Evolutionary conservation across 2,888 invertebrate genomes (phyloP), one percentile per base, ranked within the genome.

Genomic region (Apoderus coryli): DNA sequence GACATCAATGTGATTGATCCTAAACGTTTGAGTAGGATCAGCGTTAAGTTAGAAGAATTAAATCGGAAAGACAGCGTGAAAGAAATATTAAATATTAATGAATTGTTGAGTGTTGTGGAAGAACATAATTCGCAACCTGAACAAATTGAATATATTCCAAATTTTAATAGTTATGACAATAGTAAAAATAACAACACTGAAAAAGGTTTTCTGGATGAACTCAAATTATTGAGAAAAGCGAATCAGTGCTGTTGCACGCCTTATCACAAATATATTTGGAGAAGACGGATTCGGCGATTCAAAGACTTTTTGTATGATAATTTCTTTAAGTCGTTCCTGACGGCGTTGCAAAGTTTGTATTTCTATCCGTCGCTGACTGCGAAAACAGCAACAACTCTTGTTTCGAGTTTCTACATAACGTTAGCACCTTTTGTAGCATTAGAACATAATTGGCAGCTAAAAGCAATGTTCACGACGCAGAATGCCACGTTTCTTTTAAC

Each of bases 401-500:
- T 39, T 22, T 40, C 44, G 1, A 32, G 35, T 2, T 29, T 42
- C 22, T 45, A 40, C 22, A 37, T 46, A 10, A 42, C 42, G 5
- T 12, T 46, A 4, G 37, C 38, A 2, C 46, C 46, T 2, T 39
- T 42, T 25, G 33, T 44, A 25, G 39, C 44, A 4, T 33, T 43
- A 23, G 15, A 40, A 28, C 40, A 42, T 10, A 36, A 37, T 7
- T 34, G 38, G 35, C 35, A 36, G 22, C 35, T 33, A 15, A 19
- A 27, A 10, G 10, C 23, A 13, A 14, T 35, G 2, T 36, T 38
- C 22, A 28, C 13, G 16, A 41, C 36, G 4, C 42, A 44, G 28
- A 45, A 47, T 15, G 42, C 44, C n/a, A 37, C 45, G 3, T 45
- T 47, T 31, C 26, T 47, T 16, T 32, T 47, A 16, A 44, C 46